Evolutionary conservation across 2,888 invertebrate species (phyloP).

Genomic region (Laothoe populi): DNA sequence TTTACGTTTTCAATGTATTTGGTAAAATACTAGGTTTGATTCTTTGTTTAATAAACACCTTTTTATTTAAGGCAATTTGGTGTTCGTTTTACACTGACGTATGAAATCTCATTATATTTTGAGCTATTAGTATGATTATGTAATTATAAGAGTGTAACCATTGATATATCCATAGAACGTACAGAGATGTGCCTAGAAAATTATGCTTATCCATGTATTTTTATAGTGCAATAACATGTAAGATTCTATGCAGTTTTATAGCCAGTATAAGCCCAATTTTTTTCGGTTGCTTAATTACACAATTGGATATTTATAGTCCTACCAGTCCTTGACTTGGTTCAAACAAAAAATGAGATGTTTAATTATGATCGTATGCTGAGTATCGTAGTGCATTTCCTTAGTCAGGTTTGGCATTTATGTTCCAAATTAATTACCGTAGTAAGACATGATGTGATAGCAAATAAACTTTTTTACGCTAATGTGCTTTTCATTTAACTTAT

Average conservation of each 20-base stretch:
- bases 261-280: constrained; percentile 26
- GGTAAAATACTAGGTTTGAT: not conserved
- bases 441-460: constrained; percentile 83
- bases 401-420: constrained; percentile 76
- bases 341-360: not conserved
- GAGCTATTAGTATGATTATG: constrained; percentile 59
- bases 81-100: constrained; percentile 22
- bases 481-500: constrained; percentile 50
- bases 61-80: constrained; percentile 10
- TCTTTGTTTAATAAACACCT: constrained; percentile 2
- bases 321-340: not conserved
- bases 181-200: constrained; percentile 82
- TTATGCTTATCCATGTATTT: constrained; percentile 80
- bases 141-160: constrained; percentile 71
- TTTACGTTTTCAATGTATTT: constrained; percentile 8
- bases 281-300: constrained; percentile 17
- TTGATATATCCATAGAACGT: constrained; percentile 69
- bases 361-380: constrained; percentile 59
- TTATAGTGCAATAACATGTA: constrained; percentile 76
- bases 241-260: constrained; percentile 67
- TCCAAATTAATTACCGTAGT: constrained; percentile 77
- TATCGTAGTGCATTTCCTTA: constrained; percentile 71
- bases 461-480: constrained; percentile 81
- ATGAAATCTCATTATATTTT: constrained; percentile 39
- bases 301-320: constrained; percentile 1